Base-by-base conservation (phyloP, 2,797 vertebrate species). In the Xiphophorus birchmanni region DNA sequence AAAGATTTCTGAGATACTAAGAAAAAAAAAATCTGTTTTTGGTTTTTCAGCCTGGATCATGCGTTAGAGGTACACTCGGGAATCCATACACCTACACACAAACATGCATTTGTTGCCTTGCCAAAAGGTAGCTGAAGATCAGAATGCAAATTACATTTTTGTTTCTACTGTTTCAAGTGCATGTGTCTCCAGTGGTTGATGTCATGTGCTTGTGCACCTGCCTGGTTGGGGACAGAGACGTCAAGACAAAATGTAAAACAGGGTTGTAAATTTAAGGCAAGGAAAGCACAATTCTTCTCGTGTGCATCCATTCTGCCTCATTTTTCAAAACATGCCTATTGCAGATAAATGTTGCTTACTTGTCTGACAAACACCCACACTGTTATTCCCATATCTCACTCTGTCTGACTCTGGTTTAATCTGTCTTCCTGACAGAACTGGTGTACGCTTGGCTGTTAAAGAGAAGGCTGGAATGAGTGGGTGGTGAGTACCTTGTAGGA, bases 131-230 rank as follows among this genome's bases (percentile, higher is more conserved):
- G 29, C 76, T 65, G 65, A 81, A 84, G 87, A 92, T 87, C 18
- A 85, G 82, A 91, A 86, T 82, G 81, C 56, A 90, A 91, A 91
- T 90, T 85, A 84, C 85, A 87, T 58, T 75, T 84, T 76, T 78
- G 85, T 86, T 87, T 90, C 77, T 81, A 84, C 77, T 78, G 87
- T 87, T 87, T 90, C 77, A 81, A 86, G 82, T 87, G 56, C 29
- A 13, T 73, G 77, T 58, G n/a, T 72, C 63, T 67, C 18, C 15
- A 21, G 8, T 17, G 17, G 32, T 23, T 69, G 29, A 69, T 60
- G 52, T 50, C 42, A 74, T 37, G 35, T 56, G 67, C 6, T 11
- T 2, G 2, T 76, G 48, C 73, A 26, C 37, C 12, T 75, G 21
- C 56, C 71, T 50, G 52, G 71, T 50, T 26, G 29, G 44, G 48